Percentiles rank a stretch among this genome's conserved stretches.
Evolutionary conservation across 1,140 invertebrate genomes (phyloP).

Genomic region (Drosophila navojoa): DNA sequence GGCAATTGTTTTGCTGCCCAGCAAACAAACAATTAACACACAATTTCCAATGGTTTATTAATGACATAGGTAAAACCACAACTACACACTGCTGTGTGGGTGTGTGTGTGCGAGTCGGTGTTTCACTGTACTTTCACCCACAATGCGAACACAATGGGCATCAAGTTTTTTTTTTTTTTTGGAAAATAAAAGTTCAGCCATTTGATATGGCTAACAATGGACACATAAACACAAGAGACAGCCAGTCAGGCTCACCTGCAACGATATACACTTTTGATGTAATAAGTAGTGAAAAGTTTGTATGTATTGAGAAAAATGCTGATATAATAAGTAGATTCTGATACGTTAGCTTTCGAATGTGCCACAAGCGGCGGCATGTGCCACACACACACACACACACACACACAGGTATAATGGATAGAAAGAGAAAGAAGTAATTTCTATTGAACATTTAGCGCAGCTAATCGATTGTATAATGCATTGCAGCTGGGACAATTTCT

Average conservation of each 20-base stretch:
- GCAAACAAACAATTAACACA: slow-evolving; percentile 61
- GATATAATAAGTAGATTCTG: slow-evolving; percentile 33
- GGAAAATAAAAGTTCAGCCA: slow-evolving; percentile 61
- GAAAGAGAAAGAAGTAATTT: slow-evolving; percentile 46
- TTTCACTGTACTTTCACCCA: slow-evolving; percentile 66
- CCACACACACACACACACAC: background rate
- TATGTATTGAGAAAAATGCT: slow-evolving; percentile 44
- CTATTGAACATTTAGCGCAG: slow-evolving; percentile 51
- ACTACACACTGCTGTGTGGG: background rate
- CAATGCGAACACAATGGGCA: slow-evolving; percentile 57
- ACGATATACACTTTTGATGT: slow-evolving; percentile 56
- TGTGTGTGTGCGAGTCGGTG: background rate
- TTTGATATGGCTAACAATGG: slow-evolving; percentile 64
- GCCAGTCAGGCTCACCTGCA: slow-evolving; percentile 59
- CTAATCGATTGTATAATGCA: slow-evolving; percentile 56
- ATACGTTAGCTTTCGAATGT: background rate
- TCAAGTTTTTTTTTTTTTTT: slow-evolving; percentile 23
- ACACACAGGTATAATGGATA: slow-evolving; percentile 12
- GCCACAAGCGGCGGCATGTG: slow-evolving; percentile 38
- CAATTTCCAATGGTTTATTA: slow-evolving; percentile 68
- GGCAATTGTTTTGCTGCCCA: slow-evolving; percentile 52
- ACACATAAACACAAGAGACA: slow-evolving; percentile 43
- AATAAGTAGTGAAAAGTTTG: slow-evolving; percentile 50
- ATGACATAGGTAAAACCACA: slow-evolving; percentile 44
- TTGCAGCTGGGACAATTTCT: slow-evolving; percentile 19